phyloP scores from a whole-genome alignment of 2,113 vertebrate species.

The Misgurnus anguillicaudatus region DNA sequence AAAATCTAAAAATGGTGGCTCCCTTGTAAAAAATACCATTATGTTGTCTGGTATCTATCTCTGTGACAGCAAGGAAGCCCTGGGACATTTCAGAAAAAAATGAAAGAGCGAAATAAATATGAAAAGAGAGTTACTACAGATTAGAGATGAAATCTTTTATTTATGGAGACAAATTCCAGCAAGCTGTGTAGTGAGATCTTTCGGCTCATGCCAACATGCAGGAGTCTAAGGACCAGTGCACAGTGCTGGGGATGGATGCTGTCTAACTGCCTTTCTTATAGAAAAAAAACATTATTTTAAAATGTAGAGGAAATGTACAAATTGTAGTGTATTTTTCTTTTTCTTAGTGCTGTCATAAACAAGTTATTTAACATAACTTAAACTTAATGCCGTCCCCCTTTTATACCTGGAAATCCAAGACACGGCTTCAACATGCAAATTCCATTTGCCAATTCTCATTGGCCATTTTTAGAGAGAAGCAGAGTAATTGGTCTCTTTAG shows the following conservation, averaged over 20 bases:
- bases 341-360: too few relatives aligned
- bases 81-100: constrained; percentile 22
- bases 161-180: constrained; percentile 54
- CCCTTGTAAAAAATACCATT: constrained; percentile 23
- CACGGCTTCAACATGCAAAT: too few relatives aligned
- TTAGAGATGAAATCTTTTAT: constrained; percentile 45
- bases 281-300: background rate
- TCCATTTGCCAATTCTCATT: too few relatives aligned
- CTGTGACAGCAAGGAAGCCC: constrained; percentile 40
- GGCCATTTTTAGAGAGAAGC: too few relatives aligned
- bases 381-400: too few relatives aligned
- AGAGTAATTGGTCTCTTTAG: too few relatives aligned
- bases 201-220: constrained; percentile 39
- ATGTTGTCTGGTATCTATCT: constrained; percentile 41
- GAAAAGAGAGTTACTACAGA: constrained; percentile 30
- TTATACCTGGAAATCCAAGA: too few relatives aligned
- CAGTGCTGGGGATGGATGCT: constrained; percentile 8
- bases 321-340: too few relatives aligned
- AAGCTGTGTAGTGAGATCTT: constrained; percentile 11
- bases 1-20: constrained; percentile 19
- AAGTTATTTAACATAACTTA: too few relatives aligned
- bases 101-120: constrained; percentile 3
- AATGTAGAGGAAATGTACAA: background rate
- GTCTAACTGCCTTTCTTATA: constrained; percentile 21
- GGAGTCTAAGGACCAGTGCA: constrained; percentile 10